These are phyloP conservation scores for Rousettus madagascariensis DNA, from an alignment of 2,797 vertebrate species.

Conservation along the genomic window DNA sequence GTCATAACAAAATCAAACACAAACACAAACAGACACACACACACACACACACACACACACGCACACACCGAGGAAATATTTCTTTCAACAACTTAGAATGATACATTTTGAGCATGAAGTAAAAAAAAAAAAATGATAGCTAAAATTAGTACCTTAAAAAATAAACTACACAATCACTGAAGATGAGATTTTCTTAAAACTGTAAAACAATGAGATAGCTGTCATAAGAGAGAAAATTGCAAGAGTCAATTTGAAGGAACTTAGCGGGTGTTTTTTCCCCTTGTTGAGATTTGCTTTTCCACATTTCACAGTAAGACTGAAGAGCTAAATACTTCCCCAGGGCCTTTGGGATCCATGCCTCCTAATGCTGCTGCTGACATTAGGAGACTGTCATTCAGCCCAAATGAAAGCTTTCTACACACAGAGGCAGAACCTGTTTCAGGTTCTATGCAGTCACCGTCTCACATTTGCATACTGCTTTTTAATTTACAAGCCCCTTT, in stretches of 20 bases:
- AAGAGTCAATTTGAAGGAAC: conserved; percentile 42
- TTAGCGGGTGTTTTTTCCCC: neutral
- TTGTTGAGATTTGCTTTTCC: neutral
- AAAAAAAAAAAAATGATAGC: conserved; percentile 27
- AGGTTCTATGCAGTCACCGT: neutral
- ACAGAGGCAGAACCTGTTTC: neutral
- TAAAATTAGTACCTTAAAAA: conserved; percentile 68
- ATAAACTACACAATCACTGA: conserved; percentile 55
- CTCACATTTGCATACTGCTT: neutral
- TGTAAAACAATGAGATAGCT: conserved; percentile 57
- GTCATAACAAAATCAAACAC: conserved; percentile 5
- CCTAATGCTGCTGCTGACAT: neutral
- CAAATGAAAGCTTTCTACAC: conserved; percentile 26
- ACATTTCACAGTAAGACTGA: neutral
- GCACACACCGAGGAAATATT: neutral
- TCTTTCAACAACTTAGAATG: conserved; percentile 47
- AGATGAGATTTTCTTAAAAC: conserved; percentile 69
- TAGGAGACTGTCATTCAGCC: neutral
- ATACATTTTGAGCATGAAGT: conserved; percentile 43
- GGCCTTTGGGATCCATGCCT: neutral
- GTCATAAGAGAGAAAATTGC: conserved; percentile 54
- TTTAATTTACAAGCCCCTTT: neutral
- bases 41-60: neutral
- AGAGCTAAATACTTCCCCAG: conserved; percentile 27
- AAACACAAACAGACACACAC: neutral